These are phyloP conservation scores for Orthosia cruda DNA, from an alignment of 2,888 invertebrate species.

Conservation along the genomic window DNA sequence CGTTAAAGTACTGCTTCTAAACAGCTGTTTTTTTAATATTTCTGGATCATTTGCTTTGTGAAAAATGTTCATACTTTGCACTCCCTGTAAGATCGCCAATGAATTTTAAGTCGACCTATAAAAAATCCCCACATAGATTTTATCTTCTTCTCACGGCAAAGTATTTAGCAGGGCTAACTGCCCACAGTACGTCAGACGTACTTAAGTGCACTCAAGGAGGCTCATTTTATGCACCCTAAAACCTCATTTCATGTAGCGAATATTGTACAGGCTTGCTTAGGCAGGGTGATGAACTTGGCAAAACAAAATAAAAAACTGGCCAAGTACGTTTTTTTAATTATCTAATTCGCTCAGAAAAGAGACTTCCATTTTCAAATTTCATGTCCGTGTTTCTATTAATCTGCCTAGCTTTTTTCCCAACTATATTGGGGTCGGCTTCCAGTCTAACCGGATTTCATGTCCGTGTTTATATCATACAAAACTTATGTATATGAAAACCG, in stretches of 20 bases:
- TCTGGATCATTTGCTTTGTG: too few relatives aligned
- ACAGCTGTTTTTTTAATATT: too few relatives aligned
- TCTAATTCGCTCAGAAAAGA: too few relatives aligned
- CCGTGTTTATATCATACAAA: too few relatives aligned
- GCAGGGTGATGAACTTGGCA: not conserved
- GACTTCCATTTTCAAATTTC: too few relatives aligned
- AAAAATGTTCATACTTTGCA: not conserved
- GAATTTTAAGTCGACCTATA: not conserved
- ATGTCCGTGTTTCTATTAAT: too few relatives aligned
- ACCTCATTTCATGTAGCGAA: constrained; percentile 33
- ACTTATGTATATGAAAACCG: too few relatives aligned
- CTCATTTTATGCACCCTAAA: constrained; percentile 41
- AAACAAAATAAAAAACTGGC: not conserved
- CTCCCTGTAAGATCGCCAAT: not conserved
- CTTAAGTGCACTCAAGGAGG: constrained; percentile 30
- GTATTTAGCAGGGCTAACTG: constrained; percentile 12
- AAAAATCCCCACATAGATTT: not conserved
- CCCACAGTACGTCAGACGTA: constrained; percentile 35
- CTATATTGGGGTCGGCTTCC: too few relatives aligned
- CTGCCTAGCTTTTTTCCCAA: too few relatives aligned
- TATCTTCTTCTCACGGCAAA: not conserved
- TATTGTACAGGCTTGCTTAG: not conserved
- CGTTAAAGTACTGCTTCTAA: too few relatives aligned
- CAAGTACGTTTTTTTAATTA: too few relatives aligned
- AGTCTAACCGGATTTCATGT: too few relatives aligned